Evolutionary conservation across 2,797 vertebrate genomes (phyloP).

Genomic region (Brachyalestes nurse): DNA sequence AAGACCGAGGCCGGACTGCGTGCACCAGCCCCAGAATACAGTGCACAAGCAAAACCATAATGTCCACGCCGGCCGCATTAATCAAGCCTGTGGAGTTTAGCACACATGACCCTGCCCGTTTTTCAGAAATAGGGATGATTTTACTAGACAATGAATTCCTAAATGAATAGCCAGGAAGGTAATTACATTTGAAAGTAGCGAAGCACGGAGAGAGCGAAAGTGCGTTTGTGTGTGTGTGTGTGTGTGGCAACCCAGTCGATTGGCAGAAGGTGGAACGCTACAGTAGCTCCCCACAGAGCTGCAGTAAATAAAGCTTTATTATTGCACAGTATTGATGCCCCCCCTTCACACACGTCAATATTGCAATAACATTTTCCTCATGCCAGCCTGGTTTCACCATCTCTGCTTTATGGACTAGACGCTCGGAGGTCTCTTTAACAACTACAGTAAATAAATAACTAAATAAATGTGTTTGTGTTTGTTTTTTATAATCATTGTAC

Average conservation of each 20-base stretch:
- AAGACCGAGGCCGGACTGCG: conserved; percentile 50
- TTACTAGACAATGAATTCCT: conserved; percentile 55
- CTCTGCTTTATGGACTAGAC: conserved; percentile 32
- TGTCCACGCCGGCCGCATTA: conserved; percentile 39
- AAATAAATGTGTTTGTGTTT: too few relatives aligned
- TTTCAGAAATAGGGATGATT: conserved; percentile 52
- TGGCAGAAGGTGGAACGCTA: conserved; percentile 76
- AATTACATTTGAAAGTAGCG: conserved; percentile 70
- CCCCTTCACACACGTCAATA: conserved; percentile 78
- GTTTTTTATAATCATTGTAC: too few relatives aligned
- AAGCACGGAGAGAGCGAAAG: conserved; percentile 32
- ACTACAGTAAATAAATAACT: too few relatives aligned
- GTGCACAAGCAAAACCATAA: conserved; percentile 41
- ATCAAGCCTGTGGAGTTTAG: conserved; percentile 46
- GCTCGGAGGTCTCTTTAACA: conserved; percentile 18
- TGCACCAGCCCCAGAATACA: conserved; percentile 45
- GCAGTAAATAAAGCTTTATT: conserved; percentile 84
- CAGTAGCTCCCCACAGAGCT: conserved; percentile 74
- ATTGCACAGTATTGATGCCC: conserved; percentile 73
- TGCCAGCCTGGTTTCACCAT: conserved; percentile 73
- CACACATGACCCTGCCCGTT: conserved; percentile 44
- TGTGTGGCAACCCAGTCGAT: conserved; percentile 76
- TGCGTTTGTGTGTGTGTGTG: conserved; percentile 65
- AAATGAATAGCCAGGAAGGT: conserved; percentile 55
- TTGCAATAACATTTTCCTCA: conserved; percentile 77